A percentile compares a stretch with the other conserved stretches of the same genome.
Conservation (phyloP, 2,888 invertebrate species). For the Piscicola geometra region DNA sequence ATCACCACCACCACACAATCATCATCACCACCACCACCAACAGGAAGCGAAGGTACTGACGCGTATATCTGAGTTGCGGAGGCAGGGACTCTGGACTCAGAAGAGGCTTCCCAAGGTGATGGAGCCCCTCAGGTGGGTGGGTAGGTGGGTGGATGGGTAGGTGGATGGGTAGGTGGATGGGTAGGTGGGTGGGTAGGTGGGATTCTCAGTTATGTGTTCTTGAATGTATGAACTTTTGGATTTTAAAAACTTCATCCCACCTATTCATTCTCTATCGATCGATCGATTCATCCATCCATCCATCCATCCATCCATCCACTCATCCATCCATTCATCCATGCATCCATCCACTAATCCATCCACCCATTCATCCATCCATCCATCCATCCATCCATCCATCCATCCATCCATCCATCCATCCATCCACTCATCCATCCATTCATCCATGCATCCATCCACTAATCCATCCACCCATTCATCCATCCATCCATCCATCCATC, state of each 20-base stretch:
- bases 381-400: not conserved
- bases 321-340: not conserved
- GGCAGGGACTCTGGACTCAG: slow-evolving; percentile 90
- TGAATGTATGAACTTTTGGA: no score
- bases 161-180: slow-evolving; percentile 36
- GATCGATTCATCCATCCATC: no score
- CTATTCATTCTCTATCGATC: no score
- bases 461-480: not conserved
- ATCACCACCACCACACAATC: not conserved
- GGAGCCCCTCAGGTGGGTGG: slow-evolving; percentile 28
- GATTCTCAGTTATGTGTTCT: no score
- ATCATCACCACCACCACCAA: no score
- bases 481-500: not conserved
- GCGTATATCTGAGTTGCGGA: slow-evolving; percentile 80
- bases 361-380: not conserved
- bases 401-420: not conserved
- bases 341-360: not conserved
- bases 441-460: not conserved
- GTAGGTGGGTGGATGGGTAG: slow-evolving; percentile 32
- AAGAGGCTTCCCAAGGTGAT: slow-evolving; percentile 59
- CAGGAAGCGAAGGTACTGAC: slow-evolving; percentile 73
- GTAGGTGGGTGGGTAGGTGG: slow-evolving; percentile 23
- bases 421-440: not conserved
- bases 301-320: no score
- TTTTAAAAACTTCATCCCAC: no score